Evolutionary conservation across 2,888 invertebrate genomes (phyloP).

Genomic region (Pasiphila rectangulata): DNA sequence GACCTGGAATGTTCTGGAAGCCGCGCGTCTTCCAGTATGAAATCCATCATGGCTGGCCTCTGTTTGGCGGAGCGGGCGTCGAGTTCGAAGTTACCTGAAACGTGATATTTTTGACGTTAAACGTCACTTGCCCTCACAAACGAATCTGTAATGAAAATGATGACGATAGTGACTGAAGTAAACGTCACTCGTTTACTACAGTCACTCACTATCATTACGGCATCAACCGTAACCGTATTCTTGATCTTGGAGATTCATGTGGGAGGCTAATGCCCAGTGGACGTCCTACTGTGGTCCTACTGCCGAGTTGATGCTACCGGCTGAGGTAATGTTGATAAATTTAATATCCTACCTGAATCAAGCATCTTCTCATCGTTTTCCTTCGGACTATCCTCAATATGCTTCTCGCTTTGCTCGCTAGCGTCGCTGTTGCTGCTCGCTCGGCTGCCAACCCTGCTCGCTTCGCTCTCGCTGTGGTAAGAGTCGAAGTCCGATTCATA

Average conservation of each 20-base stretch:
- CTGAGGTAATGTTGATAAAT: background rate
- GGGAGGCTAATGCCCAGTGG: no score
- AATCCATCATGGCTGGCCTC: constrained; percentile 51
- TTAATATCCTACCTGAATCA: constrained; percentile 55
- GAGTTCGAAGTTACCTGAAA: constrained; percentile 63
- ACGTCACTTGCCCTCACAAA: no score
- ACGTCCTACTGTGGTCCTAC: no score
- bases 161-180: no score
- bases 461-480: constrained; percentile 49
- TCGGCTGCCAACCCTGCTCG: constrained; percentile 16
- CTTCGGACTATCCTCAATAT: constrained; percentile 33
- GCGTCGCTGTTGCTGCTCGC: constrained; percentile 8
- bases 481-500: constrained; percentile 77
- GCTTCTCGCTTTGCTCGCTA: constrained; percentile 15
- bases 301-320: no score
- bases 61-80: constrained; percentile 54
- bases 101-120: no score
- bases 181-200: no score
- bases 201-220: no score
- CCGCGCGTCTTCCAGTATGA: constrained; percentile 50
- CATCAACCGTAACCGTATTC: no score
- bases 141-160: no score
- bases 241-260: no score
- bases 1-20: constrained; percentile 8
- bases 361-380: constrained; percentile 66